Evolutionary conservation across 2,113 vertebrate genomes (phyloP).

Genomic region (Scomber scombrus): DNA sequence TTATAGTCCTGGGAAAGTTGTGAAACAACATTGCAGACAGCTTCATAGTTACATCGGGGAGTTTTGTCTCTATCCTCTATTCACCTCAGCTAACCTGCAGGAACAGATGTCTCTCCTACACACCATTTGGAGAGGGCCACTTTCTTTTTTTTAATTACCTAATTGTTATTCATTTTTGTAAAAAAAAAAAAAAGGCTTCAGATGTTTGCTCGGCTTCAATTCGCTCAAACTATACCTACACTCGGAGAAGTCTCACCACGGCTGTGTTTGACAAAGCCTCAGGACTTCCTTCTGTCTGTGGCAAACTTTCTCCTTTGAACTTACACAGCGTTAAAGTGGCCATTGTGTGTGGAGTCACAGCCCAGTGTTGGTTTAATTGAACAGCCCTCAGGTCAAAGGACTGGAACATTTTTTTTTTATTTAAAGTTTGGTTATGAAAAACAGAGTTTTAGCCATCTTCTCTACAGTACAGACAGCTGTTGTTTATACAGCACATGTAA

Average conservation of each 20-base stretch:
- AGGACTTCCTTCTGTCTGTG: conserved; percentile 25
- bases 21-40: conserved; percentile 50
- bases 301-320: conserved; percentile 54
- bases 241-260: conserved; percentile 22
- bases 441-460: background rate
- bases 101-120: conserved; percentile 74
- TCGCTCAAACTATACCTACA: conserved; percentile 40
- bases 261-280: conserved; percentile 39
- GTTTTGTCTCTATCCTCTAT: conserved; percentile 24
- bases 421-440: background rate
- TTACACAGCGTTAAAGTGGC: conserved; percentile 4
- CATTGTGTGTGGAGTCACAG: conserved; percentile 14
- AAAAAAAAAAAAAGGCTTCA: conserved; percentile 26
- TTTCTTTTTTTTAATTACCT: conserved; percentile 39
- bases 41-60: conserved; percentile 21
- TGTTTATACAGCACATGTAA: background rate
- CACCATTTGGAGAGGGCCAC: conserved; percentile 54
- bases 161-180: conserved; percentile 66
- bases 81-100: conserved; percentile 63
- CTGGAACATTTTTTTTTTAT: background rate
- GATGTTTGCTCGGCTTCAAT: conserved; percentile 57
- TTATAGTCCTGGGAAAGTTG: conserved; percentile 36
- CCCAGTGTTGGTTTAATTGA: background rate
- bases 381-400: background rate
- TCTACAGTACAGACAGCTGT: background rate